These are phyloP conservation scores for Steatocranus sp. DNA, from an alignment of 2,797 vertebrate genomes.

Conservation along the genomic window DNA sequence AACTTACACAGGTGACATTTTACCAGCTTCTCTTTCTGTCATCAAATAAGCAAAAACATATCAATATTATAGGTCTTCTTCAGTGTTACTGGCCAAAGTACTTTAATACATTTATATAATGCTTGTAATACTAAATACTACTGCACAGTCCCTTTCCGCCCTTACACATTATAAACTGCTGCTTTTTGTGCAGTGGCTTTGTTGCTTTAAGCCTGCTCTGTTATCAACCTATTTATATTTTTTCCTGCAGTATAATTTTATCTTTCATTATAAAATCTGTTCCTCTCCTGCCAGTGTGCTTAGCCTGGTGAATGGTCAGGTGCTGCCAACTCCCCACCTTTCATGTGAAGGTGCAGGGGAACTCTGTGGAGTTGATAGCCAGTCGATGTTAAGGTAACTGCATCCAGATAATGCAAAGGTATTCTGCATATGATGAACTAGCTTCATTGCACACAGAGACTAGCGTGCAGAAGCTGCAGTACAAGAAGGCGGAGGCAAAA, in stretches of 20 bases:
- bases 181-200: not conserved
- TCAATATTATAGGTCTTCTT: not conserved
- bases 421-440: not conserved
- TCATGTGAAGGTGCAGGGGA: not conserved
- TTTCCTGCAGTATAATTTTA: not conserved
- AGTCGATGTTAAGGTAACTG: not conserved
- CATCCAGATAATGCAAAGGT: not conserved
- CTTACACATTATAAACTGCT: not conserved
- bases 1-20: not conserved
- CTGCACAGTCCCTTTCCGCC: not conserved
- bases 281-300: not conserved
- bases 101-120: fast-evolving
- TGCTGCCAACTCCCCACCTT: not conserved
- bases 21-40: not conserved
- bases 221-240: not conserved
- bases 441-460: not conserved
- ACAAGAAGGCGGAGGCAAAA: not conserved
- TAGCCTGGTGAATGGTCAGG: not conserved
- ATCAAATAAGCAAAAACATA: not conserved
- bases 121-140: not conserved
- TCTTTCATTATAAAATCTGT: not conserved
- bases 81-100: not conserved
- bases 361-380: fast-evolving
- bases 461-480: not conserved
- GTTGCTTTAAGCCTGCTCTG: not conserved